A percentile compares a stretch with the other conserved stretches of the same genome.
Conservation (phyloP, 2,888 invertebrate genomes). For the Gibbula magus region DNA sequence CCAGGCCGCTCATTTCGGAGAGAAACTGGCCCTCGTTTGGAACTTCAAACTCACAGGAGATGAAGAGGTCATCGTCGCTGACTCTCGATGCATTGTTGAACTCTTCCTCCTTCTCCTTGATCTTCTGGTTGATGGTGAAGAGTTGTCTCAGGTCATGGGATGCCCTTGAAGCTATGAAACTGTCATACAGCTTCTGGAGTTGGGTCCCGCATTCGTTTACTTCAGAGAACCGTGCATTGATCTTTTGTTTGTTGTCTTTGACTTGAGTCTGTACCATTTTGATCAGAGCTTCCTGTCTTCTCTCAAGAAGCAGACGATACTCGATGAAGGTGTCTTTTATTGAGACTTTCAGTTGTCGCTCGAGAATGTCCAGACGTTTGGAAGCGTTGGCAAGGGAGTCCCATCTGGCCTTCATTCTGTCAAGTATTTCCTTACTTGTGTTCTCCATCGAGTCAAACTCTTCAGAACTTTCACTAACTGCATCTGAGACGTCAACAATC, state of each 20-base stretch:
- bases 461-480: slow-evolving; percentile 58
- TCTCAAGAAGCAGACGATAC: slow-evolving; percentile 64
- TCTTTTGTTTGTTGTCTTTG: slow-evolving; percentile 61
- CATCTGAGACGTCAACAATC: slow-evolving; percentile 64
- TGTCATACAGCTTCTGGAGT: slow-evolving; percentile 62
- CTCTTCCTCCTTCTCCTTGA: slow-evolving; percentile 60
- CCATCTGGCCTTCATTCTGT: slow-evolving; percentile 59
- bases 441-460: slow-evolving; percentile 62
- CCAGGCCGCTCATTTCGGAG: slow-evolving; percentile 65
- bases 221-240: slow-evolving; percentile 61
- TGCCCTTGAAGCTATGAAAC: slow-evolving; percentile 58
- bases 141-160: slow-evolving; percentile 62
- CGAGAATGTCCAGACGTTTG: slow-evolving; percentile 66
- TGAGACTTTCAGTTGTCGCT: slow-evolving; percentile 56
- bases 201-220: slow-evolving; percentile 62
- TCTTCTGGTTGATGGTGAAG: slow-evolving; percentile 62
- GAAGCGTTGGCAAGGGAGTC: slow-evolving; percentile 65
- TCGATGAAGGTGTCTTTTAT: slow-evolving; percentile 70
- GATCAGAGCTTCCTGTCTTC: slow-evolving; percentile 63
- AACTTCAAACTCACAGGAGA: slow-evolving; percentile 60
- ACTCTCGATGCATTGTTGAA: slow-evolving; percentile 53
- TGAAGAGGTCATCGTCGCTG: slow-evolving; percentile 61
- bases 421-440: slow-evolving; percentile 55
- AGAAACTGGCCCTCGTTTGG: slow-evolving; percentile 62
- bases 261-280: slow-evolving; percentile 57